phyloP scores from a whole-genome alignment of 2,888 invertebrate species.

The Capitulum mitella region DNA sequence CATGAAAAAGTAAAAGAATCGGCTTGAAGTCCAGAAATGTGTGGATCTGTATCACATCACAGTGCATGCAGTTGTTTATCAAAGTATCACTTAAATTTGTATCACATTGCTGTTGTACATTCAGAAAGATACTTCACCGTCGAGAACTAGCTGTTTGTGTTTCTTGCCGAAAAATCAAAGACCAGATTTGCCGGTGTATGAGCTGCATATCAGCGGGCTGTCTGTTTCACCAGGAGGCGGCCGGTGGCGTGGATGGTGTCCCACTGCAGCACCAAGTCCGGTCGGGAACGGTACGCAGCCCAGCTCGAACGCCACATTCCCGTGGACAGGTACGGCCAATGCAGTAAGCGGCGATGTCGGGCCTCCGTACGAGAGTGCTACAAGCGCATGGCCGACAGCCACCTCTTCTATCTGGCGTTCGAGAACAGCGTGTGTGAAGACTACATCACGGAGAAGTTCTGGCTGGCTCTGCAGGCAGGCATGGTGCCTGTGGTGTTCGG shows the following conservation, averaged over 20 bases:
- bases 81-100: too few relatives aligned
- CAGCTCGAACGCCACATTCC: neutral
- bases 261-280: neutral
- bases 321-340: neutral
- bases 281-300: neutral
- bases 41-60: too few relatives aligned
- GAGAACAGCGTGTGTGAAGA: neutral
- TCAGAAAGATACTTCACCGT: too few relatives aligned
- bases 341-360: neutral
- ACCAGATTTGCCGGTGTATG: too few relatives aligned
- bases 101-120: too few relatives aligned
- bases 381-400: neutral
- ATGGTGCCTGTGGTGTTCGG: constrained; percentile 27
- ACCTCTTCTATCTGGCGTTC: neutral
- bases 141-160: too few relatives aligned
- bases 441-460: constrained; percentile 2
- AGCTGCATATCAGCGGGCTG: too few relatives aligned
- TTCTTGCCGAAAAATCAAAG: too few relatives aligned
- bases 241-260: neutral
- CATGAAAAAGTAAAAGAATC: too few relatives aligned
- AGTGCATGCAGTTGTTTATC: too few relatives aligned
- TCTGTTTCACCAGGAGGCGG: too few relatives aligned
- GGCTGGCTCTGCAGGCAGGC: neutral
- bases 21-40: too few relatives aligned
- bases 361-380: neutral